Evolutionary conservation across 2,888 invertebrate genomes (phyloP), one percentile per base, ranked within the genome.

Genomic region (Callyntrura guangdongensis): DNA sequence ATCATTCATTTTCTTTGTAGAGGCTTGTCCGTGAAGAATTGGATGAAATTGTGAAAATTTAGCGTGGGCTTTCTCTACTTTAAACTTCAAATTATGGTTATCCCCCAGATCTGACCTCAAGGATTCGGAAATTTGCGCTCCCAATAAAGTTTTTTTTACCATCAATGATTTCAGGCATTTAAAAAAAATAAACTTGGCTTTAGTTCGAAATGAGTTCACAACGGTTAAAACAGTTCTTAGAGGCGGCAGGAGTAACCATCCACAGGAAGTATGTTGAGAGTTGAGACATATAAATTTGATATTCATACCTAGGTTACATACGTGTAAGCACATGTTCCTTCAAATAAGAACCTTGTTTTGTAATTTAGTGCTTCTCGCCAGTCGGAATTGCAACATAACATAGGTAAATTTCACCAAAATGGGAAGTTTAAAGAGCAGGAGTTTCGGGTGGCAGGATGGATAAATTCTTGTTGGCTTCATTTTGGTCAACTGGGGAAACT

Each of bases 391-490:
- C 17, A 22, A 8, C 74, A 47, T 69, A 87, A 56, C 81, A 27
- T 61, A n/a, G 17, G 45, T 6, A 53, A 79, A 85, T 85, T 89
- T 89, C 86, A 86, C 86, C 89, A 85, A 45, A 74, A 89, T 89
- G 89, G 89, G 85, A 83, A 17, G 69, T 85, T 84, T 36, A 72
- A 20, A 27, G 0, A 45, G 8, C 77, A 72, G 61, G 81, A 72
- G 53, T 89, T 86, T 74, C 47, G 67, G 67, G 11, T 22, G 17
- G 56, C 91, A 89, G 91, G 91, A 89, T 91, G 91, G 91, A 86
- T 86, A 86, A 85, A 86, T 83, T 91, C 89, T 69, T 77, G 86
- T 86, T 86, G 89, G 89, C 77, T 86, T 45, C 89, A 89, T 89
- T 86, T 86, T 22, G 86, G 85, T 64, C 85, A 61, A 22, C 47